Evolutionary conservation across 1,140 invertebrate species (phyloP).

Genomic region (Drosophila pandora): DNA sequence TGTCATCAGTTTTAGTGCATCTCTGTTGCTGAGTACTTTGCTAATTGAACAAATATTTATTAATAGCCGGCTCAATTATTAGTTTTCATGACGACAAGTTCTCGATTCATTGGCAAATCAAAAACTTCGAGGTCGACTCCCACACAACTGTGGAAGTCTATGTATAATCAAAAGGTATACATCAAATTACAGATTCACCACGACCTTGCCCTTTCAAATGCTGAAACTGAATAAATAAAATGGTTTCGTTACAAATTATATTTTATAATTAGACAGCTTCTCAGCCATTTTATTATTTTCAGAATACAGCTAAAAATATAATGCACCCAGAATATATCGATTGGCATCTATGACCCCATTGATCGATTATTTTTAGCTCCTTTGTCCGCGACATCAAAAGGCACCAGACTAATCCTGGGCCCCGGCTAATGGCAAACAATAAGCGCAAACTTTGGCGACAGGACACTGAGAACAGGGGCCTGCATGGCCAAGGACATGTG

Average conservation of each 20-base stretch:
- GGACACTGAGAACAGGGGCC: background rate
- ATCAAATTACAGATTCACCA: conserved; percentile 10
- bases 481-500: conserved; percentile 27
- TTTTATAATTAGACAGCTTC: background rate
- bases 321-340: conserved; percentile 18
- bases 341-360: conserved; percentile 15
- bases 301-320: conserved; percentile 1
- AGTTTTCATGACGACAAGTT: conserved; percentile 22
- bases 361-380: conserved; percentile 35
- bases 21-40: conserved; percentile 19
- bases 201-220: conserved; percentile 11
- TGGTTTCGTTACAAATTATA: too few relatives aligned
- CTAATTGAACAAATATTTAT: conserved; percentile 62
- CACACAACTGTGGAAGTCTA: conserved; percentile 1
- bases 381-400: conserved; percentile 29
- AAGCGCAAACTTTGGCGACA: conserved; percentile 38
- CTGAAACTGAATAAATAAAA: too few relatives aligned
- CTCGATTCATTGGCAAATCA: conserved; percentile 31
- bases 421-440: conserved; percentile 37
- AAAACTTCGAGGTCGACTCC: conserved; percentile 8
- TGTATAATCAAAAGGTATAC: background rate
- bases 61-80: conserved; percentile 40
- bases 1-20: conserved; percentile 52
- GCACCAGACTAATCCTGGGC: conserved; percentile 24
- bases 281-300: background rate